Percentiles rank a stretch among this genome's conserved stretches.
phyloP scores from a whole-genome alignment of 2,797 vertebrate species.

The Simalia tracyae region DNA sequence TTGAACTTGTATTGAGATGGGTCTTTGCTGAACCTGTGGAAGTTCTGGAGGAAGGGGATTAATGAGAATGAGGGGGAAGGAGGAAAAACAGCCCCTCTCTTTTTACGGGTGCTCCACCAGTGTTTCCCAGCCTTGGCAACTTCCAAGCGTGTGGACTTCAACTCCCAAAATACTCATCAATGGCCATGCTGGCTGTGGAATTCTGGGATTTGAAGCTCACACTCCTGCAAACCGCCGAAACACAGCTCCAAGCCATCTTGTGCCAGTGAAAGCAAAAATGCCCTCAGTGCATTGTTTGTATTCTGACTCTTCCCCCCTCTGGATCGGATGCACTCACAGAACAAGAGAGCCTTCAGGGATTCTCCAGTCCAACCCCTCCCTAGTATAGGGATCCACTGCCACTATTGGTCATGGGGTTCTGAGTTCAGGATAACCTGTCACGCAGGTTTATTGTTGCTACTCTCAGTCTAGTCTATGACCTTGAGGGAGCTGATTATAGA shows the following conservation, averaged over 20 bases:
- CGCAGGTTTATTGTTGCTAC: no score
- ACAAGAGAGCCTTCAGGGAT: background rate
- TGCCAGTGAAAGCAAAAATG: background rate
- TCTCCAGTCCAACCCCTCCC: no score
- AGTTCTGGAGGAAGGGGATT: background rate
- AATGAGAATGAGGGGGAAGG: background rate
- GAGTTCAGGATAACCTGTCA: no score
- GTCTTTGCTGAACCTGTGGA: background rate
- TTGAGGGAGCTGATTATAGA: background rate
- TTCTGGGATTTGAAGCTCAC: background rate
- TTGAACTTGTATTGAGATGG: background rate
- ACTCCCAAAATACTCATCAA: background rate
- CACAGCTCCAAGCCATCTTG: background rate
- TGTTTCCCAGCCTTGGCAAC: background rate
- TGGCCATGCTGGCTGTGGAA: background rate
- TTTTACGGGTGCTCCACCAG: background rate
- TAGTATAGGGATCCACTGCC: no score
- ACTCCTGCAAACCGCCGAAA: background rate
- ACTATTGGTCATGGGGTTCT: no score
- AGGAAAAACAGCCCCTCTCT: background rate
- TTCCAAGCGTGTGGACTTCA: background rate
- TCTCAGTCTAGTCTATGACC: background rate
- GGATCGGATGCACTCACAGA: no score
- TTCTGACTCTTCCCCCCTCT: background rate
- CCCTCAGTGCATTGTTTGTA: no score